Evolutionary conservation across 2,797 vertebrate species (phyloP), one percentile per base, ranked within the genome.

Genomic region (Lutjanus argentimaculatus): DNA sequence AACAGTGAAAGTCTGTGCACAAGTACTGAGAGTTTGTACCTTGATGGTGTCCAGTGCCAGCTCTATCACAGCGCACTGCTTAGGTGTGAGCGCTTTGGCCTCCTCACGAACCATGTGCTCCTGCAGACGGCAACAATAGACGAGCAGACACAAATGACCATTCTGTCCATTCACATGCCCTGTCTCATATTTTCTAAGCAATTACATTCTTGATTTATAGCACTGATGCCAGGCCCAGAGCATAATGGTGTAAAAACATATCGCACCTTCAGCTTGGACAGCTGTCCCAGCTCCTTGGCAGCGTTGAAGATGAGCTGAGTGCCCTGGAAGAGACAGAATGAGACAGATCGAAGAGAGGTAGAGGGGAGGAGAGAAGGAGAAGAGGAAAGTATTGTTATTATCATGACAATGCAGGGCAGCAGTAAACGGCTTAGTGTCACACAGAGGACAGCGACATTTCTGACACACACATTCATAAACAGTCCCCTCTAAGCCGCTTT

Each of bases 241-340:
- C 30, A 11, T 1, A 52, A 21, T 55, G 59, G 46, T 58, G 40
- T 42, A 55, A 57, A 81, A 78, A 25, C 15, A 75, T n/a, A 46
- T 79, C 79, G 64, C 94, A 99, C 98, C 98, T 99, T 99, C 58
- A 99, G 95, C 88, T 99, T 99, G 85, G 98, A 99, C 79, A 99
- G 96, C 90, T 99, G 99, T 21, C 99, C 99, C 88, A 99, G 95
- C 88, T 99, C 98, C 93, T 99, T 99, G 89, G 98, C 99, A 0
- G 99, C 98, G 0, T 99, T 99, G 89, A 99, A 99, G 92, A 99
- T 99, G 93, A 99, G 98, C 95, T 99, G 98, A 8, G 98, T 99
- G 76, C 98, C 98, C 98, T 99, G 94, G 43, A 66, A 77, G 73
- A 85, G 67, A 86, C 59, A 80, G 75, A 80, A 55, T 81, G 72